A percentile compares a stretch with the other conserved stretches of the same genome.
phyloP scores from a whole-genome alignment of 1,140 invertebrate species.

The Lepidurus apus region DNA sequence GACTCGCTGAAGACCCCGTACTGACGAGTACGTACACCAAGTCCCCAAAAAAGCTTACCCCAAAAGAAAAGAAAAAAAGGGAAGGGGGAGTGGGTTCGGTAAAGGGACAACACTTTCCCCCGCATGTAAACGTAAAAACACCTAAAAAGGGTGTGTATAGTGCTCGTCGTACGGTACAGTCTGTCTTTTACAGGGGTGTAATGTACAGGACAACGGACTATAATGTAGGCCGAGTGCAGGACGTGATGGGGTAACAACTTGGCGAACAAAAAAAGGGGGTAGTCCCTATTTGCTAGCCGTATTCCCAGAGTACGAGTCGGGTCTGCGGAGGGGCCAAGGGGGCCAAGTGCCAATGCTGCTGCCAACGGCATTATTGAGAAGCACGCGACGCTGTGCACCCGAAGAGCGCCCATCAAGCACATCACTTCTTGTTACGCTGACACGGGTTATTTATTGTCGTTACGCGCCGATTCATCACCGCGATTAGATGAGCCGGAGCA shows the following conservation, averaged over 20 bases:
- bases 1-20: not conserved
- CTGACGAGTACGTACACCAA: not conserved
- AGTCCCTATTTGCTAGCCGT: not conserved
- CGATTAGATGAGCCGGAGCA: not conserved
- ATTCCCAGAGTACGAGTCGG: not conserved
- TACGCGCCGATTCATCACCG: conserved; percentile 16
- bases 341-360: conserved; percentile 4
- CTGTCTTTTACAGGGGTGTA: conserved; percentile 1
- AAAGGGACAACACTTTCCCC: not conserved
- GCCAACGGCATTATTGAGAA: conserved; percentile 15
- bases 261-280: not conserved
- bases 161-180: not conserved
- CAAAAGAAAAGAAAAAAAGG: not conserved
- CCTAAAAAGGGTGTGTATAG: not conserved
- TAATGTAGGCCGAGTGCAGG: not conserved
- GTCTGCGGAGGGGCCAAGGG: not conserved
- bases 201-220: not conserved
- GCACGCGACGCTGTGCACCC: not conserved
- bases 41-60: not conserved
- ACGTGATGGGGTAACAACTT: conserved; percentile 18
- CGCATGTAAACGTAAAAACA: not conserved
- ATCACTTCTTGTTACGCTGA: conserved; percentile 19
- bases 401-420: conserved; percentile 11
- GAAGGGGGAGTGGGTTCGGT: not conserved
- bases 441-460: conserved; percentile 19